Conservation (phyloP, 2,113 vertebrate species). For the Poecile atricapillus region DNA sequence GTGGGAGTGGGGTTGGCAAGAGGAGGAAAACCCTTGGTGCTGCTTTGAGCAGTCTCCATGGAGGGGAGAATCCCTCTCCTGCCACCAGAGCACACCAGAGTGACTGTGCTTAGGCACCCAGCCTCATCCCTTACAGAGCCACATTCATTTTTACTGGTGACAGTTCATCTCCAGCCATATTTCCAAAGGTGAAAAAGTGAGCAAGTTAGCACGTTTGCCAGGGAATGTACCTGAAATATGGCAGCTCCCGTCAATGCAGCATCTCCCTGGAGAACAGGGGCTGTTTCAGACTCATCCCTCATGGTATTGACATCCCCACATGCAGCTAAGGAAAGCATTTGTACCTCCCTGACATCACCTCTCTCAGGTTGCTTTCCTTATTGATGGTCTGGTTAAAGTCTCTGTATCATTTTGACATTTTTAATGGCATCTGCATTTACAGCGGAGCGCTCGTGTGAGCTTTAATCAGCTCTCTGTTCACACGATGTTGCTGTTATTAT, state of each 20-base stretch:
- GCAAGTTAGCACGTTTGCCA: neutral
- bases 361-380: conserved; percentile 25
- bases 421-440: conserved; percentile 52
- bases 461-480: conserved; percentile 51
- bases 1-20: neutral
- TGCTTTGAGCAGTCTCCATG: fast-evolving
- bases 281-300: neutral
- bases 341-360: conserved; percentile 12
- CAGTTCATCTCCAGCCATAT: neutral
- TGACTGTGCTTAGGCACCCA: neutral
- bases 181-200: neutral
- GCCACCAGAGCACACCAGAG: neutral
- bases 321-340: neutral
- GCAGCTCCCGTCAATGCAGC: neutral
- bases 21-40: neutral
- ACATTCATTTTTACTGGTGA: neutral
- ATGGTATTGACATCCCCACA: neutral
- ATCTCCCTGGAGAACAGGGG: neutral
- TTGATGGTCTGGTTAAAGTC: conserved; percentile 43
- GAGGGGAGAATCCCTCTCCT: neutral
- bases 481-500: conserved; percentile 39
- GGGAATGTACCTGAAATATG: conserved; percentile 1
- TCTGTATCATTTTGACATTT: conserved; percentile 46
- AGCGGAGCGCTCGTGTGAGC: neutral
- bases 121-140: neutral